Conservation (phyloP, 2,797 vertebrate genomes). For the Aplochiton taeniatus region DNA sequence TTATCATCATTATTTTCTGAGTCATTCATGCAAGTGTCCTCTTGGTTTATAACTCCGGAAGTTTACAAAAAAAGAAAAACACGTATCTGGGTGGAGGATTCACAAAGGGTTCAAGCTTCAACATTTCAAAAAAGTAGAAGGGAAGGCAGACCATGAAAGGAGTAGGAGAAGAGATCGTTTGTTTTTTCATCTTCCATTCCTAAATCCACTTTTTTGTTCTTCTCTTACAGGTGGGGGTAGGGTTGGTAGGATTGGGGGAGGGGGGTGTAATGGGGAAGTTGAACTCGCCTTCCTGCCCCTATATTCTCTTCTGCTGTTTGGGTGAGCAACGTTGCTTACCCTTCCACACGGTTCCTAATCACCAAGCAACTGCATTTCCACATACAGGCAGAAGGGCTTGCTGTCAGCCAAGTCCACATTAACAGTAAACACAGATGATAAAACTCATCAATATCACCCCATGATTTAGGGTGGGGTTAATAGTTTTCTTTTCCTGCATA, state of each 20-base stretch:
- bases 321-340: conserved; percentile 35
- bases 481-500: conserved; percentile 62
- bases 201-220: conserved; percentile 37
- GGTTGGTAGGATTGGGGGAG: conserved; percentile 25
- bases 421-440: conserved; percentile 91
- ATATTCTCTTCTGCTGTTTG: conserved; percentile 45
- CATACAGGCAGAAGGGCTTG: conserved; percentile 62
- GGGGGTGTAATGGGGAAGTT: not conserved
- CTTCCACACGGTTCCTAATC: conserved; percentile 51
- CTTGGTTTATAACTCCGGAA: conserved; percentile 67
- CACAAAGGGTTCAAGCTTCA: conserved; percentile 83
- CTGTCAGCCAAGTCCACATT: conserved; percentile 71
- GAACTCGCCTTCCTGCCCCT: conserved; percentile 11
- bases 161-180: conserved; percentile 77
- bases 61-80: conserved; percentile 69
- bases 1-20: conserved; percentile 58
- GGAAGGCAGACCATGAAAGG: conserved; percentile 52
- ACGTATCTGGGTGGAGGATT: conserved; percentile 65
- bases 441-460: conserved; percentile 96
- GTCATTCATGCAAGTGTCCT: conserved; percentile 83
- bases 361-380: conserved; percentile 59
- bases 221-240: conserved; percentile 47
- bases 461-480: conserved; percentile 69
- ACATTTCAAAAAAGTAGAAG: conserved; percentile 75
- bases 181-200: conserved; percentile 43